phyloP scores from a whole-genome alignment of 2,888 invertebrate species.

The Hofmannophila pseudospretella region DNA sequence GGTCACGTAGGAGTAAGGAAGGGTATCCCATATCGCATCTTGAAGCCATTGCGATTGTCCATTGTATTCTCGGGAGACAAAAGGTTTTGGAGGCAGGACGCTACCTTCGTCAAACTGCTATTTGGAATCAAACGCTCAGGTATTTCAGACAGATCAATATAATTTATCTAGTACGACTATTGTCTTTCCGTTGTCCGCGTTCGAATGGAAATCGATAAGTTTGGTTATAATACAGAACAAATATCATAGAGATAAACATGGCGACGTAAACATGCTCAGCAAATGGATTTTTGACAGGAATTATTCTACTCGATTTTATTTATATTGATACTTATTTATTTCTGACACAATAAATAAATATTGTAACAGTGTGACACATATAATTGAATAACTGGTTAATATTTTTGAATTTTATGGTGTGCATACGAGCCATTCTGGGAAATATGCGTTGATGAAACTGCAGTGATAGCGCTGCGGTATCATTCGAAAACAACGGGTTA shows the following conservation, averaged over 20 bases:
- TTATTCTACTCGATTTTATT: too few species aligned
- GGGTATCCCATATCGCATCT: slow-evolving; percentile 71
- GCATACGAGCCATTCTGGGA: slow-evolving; percentile 39
- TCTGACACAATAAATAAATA: too few species aligned
- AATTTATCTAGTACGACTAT: slow-evolving; percentile 23
- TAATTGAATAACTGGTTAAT: slow-evolving; percentile 22
- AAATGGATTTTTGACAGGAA: too few species aligned
- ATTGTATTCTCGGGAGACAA: slow-evolving; percentile 74
- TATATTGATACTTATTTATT: too few species aligned
- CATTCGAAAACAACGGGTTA: slow-evolving; percentile 27
- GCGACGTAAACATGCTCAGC: too few species aligned
- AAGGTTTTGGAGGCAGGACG: slow-evolving; percentile 60
- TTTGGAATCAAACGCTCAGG: slow-evolving; percentile 60
- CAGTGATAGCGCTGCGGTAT: slow-evolving; percentile 34
- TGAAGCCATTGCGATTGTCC: slow-evolving; percentile 68
- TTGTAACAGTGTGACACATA: slow-evolving; percentile 19
- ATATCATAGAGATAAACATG: too few species aligned
- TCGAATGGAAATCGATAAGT: too few species aligned
- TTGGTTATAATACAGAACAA: too few species aligned
- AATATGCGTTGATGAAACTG: slow-evolving; percentile 48
- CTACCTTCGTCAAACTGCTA: slow-evolving; percentile 71
- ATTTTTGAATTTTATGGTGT: slow-evolving; percentile 32
- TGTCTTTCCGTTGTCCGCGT: slow-evolving; percentile 5
- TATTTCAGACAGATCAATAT: slow-evolving; percentile 51
- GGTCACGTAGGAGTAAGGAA: slow-evolving; percentile 63